Percentiles rank a stretch among this genome's conserved stretches.
These are phyloP conservation scores for Limnephilus lunatus DNA, from an alignment of 2,888 invertebrate species.

Conservation along the genomic window DNA sequence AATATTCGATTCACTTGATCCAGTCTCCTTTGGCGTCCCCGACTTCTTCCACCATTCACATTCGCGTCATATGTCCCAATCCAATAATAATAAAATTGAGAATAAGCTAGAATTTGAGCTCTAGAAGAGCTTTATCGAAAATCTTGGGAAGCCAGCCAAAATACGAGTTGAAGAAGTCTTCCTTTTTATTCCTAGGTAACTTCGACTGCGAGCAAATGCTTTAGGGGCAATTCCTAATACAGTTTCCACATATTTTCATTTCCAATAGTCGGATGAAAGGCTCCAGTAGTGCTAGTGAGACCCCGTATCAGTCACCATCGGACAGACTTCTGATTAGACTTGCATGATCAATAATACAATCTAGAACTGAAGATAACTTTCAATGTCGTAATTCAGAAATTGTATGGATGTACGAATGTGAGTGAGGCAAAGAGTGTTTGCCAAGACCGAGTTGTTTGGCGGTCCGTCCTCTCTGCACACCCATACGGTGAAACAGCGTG, in stretches of 20 bases:
- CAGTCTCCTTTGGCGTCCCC: too few species aligned
- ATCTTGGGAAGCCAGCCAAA: neutral
- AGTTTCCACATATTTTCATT: neutral
- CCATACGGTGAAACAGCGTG: too few species aligned
- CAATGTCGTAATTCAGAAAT: neutral
- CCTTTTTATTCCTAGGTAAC: neutral
- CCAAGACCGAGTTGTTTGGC: too few species aligned
- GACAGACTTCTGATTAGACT: neutral
- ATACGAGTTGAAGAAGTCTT: neutral
- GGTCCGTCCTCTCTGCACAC: too few species aligned
- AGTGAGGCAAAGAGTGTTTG: too few species aligned
- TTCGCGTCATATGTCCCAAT: neutral
- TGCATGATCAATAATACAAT: neutral
- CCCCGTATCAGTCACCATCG: neutral
- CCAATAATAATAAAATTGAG: neutral
- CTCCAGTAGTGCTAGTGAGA: neutral
- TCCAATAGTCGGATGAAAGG: neutral
- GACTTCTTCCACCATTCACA: too few species aligned
- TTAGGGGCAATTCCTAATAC: neutral
- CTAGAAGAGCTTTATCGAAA: neutral
- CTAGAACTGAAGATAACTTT: neutral
- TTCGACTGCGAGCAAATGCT: neutral
- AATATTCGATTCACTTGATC: too few species aligned
- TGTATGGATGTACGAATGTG: too few species aligned
- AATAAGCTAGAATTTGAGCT: neutral